Percentiles rank a stretch among this genome's conserved stretches.
Conservation (phyloP, 2,888 invertebrate species). For the Andrena minutula region DNA sequence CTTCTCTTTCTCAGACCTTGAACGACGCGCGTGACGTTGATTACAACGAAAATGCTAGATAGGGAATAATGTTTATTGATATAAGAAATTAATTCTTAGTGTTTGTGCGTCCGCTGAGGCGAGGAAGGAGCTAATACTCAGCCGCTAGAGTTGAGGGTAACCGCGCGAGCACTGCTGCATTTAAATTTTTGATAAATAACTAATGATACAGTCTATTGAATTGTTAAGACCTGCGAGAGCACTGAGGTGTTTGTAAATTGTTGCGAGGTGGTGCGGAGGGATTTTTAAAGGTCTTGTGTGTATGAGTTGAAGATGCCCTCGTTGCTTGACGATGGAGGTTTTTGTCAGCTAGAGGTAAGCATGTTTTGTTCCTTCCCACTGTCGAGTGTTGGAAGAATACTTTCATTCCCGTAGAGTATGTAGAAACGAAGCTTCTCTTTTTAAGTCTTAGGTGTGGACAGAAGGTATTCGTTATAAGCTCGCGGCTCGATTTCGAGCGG, state of each 20-base stretch:
- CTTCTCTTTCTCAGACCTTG: neutral
- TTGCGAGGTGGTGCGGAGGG: conserved; percentile 24
- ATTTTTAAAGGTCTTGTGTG: conserved; percentile 34
- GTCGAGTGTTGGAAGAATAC: conserved; percentile 3
- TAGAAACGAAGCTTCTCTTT: neutral
- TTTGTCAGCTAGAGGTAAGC: neutral
- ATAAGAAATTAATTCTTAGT: conserved; percentile 34
- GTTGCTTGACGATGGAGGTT: conserved; percentile 24
- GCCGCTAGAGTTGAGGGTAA: conserved; percentile 19
- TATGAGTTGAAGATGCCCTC: conserved; percentile 19
- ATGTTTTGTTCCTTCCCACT: neutral
- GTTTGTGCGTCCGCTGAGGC: conserved; percentile 15
- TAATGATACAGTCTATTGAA: conserved; percentile 48
- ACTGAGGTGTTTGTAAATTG: conserved; percentile 34
- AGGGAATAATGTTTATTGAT: conserved; percentile 37
- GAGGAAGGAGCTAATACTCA: conserved; percentile 13
- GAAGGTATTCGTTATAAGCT: too few species aligned
- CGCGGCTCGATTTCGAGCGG: too few species aligned
- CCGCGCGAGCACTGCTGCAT: conserved; percentile 30
- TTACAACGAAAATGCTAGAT: conserved; percentile 66
- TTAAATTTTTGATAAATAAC: conserved; percentile 57
- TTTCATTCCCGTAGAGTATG: conserved; percentile 10
- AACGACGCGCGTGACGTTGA: conserved; percentile 32
- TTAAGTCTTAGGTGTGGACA: neutral
- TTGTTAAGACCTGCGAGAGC: conserved; percentile 42